Evolutionary conservation across 2,797 vertebrate species (phyloP), one percentile per base, ranked within the genome.

Genomic region (Triplophysa bombifrons): DNA sequence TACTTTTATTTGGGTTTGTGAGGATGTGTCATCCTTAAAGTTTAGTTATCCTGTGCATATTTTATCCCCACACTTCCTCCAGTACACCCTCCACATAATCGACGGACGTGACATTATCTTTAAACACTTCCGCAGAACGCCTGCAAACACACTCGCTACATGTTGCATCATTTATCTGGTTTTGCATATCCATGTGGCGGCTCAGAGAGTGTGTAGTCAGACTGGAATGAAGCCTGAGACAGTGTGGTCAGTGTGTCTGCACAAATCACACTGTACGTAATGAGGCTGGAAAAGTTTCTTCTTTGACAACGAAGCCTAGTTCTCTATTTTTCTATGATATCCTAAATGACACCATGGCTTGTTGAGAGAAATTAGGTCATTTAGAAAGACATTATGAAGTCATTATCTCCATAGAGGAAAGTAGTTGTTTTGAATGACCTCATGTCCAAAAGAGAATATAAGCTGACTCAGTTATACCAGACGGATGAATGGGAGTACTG

Each of bases 51-150:
- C 50, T 68, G 34, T 17, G 17, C 72, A 38, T 79, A 25, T 13
- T 71, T 76, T 55, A 72, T 77, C 75, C 64, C 48, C 44, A 68
- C 46, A 64, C 60, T 83, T 80, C 76, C 70, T 71, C 61, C 30
- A 2, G 17, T 30, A 19, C 22, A 72, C 61, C 72, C 50, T n/a
- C 41, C 61, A 71, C 72, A 82, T 73, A 75, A 79, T 78, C 61
- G 72, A 17, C 61, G 74, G 80, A 73, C 66, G 64, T 80, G 68
- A 83, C 69, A 83, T 25, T 58, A 82, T 81, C 38, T 48, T 16
- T 34, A 25, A 76, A 68, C 58, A 73, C n/a, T 77, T 76, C 53
- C 60, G 53, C 70, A 74, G 60, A 74, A 20, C 2, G 48, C 58
- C 72, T 64, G 51, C 74, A 51, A 27, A 72, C 78, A 55, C 55